A percentile compares a stretch with the other conserved stretches of the same genome.
phyloP scores from a whole-genome alignment of 1,140 invertebrate genomes.

The Centruroides vittatus region DNA sequence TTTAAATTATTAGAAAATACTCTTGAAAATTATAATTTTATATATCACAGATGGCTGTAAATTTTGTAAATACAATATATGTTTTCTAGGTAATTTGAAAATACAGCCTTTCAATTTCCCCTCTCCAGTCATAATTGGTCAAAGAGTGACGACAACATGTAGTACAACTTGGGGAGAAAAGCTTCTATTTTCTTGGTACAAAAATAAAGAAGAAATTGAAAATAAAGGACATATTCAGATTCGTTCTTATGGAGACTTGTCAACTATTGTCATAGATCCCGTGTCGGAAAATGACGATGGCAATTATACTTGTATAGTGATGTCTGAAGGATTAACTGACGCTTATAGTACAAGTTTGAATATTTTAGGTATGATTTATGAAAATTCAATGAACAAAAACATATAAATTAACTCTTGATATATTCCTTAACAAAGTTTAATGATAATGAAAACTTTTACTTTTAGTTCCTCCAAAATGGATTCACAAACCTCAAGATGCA shows the following conservation, averaged over 20 bases:
- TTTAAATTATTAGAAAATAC: background rate
- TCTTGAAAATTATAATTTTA: no score
- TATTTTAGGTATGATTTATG: slow-evolving; percentile 4
- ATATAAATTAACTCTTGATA: no score
- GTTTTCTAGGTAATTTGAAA: background rate
- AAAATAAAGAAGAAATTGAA: background rate
- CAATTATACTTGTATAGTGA: no score
- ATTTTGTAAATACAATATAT: background rate
- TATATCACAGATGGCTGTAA: background rate
- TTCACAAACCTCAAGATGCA: slow-evolving; percentile 1
- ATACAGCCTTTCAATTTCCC: slow-evolving; percentile 2
- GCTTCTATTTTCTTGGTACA: slow-evolving; percentile 5
- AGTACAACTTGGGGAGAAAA: background rate
- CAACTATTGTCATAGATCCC: background rate
- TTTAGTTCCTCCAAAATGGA: slow-evolving; percentile 11
- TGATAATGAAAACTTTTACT: background rate
- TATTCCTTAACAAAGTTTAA: no score
- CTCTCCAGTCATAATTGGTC: background rate
- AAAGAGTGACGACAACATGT: slow-evolving; percentile 5
- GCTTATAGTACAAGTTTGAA: background rate
- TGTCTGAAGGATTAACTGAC: background rate
- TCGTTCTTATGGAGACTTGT: background rate
- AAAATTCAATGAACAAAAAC: no score
- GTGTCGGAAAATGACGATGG: background rate
- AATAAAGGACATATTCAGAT: background rate